Evolutionary conservation across 2,797 vertebrate species (phyloP).

Genomic region (Cryptoblepharus egeriae): DNA sequence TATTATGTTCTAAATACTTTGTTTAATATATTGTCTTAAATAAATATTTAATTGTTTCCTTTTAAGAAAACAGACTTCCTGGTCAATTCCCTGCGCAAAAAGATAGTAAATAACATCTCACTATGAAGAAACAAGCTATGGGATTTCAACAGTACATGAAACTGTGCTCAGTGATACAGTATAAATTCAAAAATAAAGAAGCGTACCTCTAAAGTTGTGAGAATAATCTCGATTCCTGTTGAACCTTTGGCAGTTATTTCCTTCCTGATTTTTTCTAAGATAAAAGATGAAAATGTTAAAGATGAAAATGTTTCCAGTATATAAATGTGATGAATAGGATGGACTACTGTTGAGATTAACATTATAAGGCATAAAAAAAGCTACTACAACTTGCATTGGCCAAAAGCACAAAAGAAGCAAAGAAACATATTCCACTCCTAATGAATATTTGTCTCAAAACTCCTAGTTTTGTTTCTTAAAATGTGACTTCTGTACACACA

Average conservation of each 20-base stretch:
- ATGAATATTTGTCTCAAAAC: neutral
- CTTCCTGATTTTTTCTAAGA: slow-evolving; percentile 95
- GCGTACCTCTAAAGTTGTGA: slow-evolving; percentile 91
- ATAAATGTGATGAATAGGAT: neutral
- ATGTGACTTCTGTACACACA: too few species aligned
- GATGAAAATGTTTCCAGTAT: slow-evolving; percentile 24
- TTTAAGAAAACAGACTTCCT: neutral
- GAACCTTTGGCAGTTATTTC: slow-evolving; percentile 96
- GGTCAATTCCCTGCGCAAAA: neutral
- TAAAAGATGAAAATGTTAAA: too few species aligned
- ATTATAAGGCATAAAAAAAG: neutral
- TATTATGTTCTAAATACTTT: neutral
- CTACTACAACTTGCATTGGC: neutral
- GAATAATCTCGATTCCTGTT: slow-evolving; percentile 91
- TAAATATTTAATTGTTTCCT: neutral
- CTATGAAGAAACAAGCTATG: neutral
- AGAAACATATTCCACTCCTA: neutral
- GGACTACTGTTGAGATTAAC: neutral
- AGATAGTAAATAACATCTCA: neutral
- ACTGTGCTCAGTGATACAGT: neutral
- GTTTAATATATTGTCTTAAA: neutral
- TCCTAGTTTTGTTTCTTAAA: too few species aligned
- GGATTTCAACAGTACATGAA: neutral
- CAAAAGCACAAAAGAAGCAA: neutral
- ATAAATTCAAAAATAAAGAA: neutral